A percentile compares a stretch with the other conserved stretches of the same genome.
phyloP scores from a whole-genome alignment of 2,888 invertebrate genomes.

The Phasia obesa region DNA sequence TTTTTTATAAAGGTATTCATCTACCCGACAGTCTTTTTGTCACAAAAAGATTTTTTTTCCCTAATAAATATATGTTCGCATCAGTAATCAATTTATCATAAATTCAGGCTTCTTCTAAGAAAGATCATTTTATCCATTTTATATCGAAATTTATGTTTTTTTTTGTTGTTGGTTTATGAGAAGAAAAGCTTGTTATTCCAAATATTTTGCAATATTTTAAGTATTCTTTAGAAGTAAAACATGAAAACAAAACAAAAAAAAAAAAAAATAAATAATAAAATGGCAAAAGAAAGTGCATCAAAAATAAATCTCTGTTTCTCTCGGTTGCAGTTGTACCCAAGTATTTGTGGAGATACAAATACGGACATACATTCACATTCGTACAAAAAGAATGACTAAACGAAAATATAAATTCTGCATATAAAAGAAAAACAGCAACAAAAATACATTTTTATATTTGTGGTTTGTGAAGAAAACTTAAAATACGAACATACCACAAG shows the following conservation, averaged over 20 bases:
- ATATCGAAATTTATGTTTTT: slow-evolving; percentile 51
- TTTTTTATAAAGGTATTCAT: neutral
- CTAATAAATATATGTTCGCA: no score
- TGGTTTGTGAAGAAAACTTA: slow-evolving; percentile 3
- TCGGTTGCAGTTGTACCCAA: slow-evolving; percentile 23
- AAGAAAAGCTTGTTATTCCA: slow-evolving; percentile 35
- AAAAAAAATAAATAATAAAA: neutral
- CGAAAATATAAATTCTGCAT: neutral
- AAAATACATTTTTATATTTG: slow-evolving; percentile 8
- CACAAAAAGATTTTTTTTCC: neutral
- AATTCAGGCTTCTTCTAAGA: no score
- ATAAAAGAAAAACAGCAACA: neutral
- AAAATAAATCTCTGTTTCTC: slow-evolving; percentile 59
- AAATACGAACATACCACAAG: neutral
- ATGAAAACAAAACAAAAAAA: no score
- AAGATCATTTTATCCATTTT: slow-evolving; percentile 48
- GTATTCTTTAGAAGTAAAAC: slow-evolving; percentile 48
- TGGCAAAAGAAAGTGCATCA: slow-evolving; percentile 54
- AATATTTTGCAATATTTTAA: slow-evolving; percentile 65
- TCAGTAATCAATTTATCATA: no score
- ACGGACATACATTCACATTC: slow-evolving; percentile 14
- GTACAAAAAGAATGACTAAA: slow-evolving; percentile 21
- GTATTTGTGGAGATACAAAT: neutral
- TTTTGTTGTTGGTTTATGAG: slow-evolving; percentile 47
- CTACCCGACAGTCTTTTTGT: neutral